These are phyloP conservation scores for Saguinus midas DNA, from an alignment of 2,113 vertebrate genomes.

Conservation along the genomic window DNA sequence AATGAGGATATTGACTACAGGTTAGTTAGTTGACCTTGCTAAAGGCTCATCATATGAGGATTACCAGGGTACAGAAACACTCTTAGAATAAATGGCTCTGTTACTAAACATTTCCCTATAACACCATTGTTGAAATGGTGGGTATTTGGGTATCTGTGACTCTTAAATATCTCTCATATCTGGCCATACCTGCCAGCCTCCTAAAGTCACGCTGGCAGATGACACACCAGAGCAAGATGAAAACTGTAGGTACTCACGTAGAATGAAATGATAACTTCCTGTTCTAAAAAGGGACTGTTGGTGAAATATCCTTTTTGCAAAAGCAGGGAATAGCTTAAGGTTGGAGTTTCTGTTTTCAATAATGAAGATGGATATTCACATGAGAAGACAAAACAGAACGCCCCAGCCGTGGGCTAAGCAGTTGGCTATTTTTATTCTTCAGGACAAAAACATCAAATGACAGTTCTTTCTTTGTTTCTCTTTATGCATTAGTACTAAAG, in stretches of 20 bases:
- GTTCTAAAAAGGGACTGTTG: not conserved
- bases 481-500: not conserved
- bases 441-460: not conserved
- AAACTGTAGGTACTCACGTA: not conserved
- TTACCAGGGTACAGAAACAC: not conserved
- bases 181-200: not conserved
- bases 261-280: not conserved
- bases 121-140: not conserved
- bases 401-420: not conserved
- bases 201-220: not conserved
- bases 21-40: not conserved
- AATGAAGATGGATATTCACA: slow-evolving; percentile 7
- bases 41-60: not conserved
- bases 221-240: not conserved
- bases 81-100: not conserved
- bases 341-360: slow-evolving; percentile 41
- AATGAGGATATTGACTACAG: not conserved
- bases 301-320: not conserved
- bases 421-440: slow-evolving; percentile 44
- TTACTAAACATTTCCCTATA: not conserved
- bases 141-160: not conserved
- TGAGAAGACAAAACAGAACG: not conserved
- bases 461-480: not conserved
- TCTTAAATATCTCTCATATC: not conserved
- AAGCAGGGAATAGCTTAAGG: slow-evolving; percentile 3